Evolutionary conservation across 1,140 invertebrate species (phyloP), one percentile per base, ranked within the genome.

Genomic region (Drosophila tsacasi): DNA sequence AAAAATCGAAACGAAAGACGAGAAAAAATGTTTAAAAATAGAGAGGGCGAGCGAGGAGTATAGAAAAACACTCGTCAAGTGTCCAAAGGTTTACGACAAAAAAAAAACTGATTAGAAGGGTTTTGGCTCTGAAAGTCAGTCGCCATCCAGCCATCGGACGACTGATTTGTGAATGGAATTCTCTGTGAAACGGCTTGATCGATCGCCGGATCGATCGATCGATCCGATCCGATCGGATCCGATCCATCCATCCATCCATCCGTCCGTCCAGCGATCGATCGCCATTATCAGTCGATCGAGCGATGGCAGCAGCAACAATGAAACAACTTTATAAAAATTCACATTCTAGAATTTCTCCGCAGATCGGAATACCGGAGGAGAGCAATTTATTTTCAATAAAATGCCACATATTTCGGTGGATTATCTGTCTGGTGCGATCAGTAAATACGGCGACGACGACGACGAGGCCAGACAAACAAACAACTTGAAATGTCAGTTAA

Each of bases 101-200:
- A n/a, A 50, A 63, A 66, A 65, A 78, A 71, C 67, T 83, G 81
- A 83, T 83, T 83, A 83, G 81, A 84, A 74, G 60, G 65, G 64
- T 71, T 71, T 68, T 47, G 67, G 49, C 68, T 61, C 15, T 39
- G 21, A 73, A 73, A 73, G 71, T 74, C 71, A 73, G 55, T 61
- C 44, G 67, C 46, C 66, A n/a, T 21, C 64, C 60, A 62, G 46
- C 44, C 63, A 39, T 65, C 69, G 54, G 44, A 47, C 66, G 66
- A 59, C 71, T 83, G 81, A 83, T 91, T 91, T 91, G 81, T 91
- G 87, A 91, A 91, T 91, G 87, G 84, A 83, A 76, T 73, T 74
- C 69, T 73, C 54, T 73, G 55, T 72, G 54, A 27, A 60, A 25
- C 44, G 25, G 68, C 32, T 72, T 68, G 66, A 68, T 68, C 66